These are phyloP conservation scores for Xestia sexstrigata DNA, from an alignment of 2,888 invertebrate species.

Conservation along the genomic window DNA sequence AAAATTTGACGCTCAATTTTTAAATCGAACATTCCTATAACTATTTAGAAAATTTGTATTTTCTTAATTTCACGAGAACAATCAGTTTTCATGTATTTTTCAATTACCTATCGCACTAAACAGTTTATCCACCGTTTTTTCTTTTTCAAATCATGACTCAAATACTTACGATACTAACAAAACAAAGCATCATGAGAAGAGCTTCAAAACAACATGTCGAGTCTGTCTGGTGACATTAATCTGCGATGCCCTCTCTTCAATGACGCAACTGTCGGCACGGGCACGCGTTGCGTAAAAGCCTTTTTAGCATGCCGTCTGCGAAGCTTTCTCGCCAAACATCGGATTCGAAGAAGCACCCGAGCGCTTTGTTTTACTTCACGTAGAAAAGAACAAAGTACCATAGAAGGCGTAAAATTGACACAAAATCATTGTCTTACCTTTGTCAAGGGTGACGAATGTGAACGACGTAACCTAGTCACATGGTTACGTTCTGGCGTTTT, in stretches of 20 bases:
- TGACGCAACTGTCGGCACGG: slow-evolving; percentile 78
- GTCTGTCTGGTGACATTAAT: slow-evolving; percentile 76
- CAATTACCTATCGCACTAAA: background rate
- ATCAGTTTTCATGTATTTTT: background rate
- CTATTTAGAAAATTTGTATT: background rate
- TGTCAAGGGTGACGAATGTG: slow-evolving; percentile 79
- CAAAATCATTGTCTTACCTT: slow-evolving; percentile 76
- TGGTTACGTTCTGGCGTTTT: slow-evolving; percentile 70
- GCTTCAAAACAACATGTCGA: slow-evolving; percentile 63
- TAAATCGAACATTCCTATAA: background rate
- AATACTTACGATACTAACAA: slow-evolving; percentile 2
- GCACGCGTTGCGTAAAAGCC: slow-evolving; percentile 84
- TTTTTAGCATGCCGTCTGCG: slow-evolving; percentile 87
- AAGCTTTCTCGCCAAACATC: slow-evolving; percentile 86
- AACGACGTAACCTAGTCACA: slow-evolving; percentile 81
- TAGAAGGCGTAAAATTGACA: slow-evolving; percentile 84
- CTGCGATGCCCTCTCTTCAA: slow-evolving; percentile 71
- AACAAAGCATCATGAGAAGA: slow-evolving; percentile 40
- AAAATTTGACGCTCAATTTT: background rate
- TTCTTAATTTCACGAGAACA: background rate
- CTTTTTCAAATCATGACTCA: background rate
- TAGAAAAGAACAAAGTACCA: slow-evolving; percentile 64
- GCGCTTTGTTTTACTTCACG: slow-evolving; percentile 76
- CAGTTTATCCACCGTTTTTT: too few relatives aligned
- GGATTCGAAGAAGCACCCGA: slow-evolving; percentile 82